Percentiles rank a stretch among this genome's conserved stretches.
Conservation (phyloP, 1,140 invertebrate genomes). For the Drosophila repletoides region DNA sequence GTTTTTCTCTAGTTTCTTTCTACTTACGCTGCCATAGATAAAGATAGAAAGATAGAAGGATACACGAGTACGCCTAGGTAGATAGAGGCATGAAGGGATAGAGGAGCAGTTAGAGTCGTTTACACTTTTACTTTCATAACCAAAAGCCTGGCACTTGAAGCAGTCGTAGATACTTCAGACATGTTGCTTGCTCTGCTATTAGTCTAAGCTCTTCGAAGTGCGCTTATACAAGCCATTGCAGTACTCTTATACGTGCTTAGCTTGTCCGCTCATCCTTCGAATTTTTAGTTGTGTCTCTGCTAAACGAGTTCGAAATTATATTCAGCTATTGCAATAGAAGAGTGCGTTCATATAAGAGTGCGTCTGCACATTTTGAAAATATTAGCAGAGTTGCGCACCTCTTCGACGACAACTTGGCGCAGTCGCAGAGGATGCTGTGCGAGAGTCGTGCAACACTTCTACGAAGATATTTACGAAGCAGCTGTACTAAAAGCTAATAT, state of each 20-base stretch:
- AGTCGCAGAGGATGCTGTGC: conserved; percentile 49
- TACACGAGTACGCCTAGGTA: no score
- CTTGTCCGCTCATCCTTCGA: not conserved
- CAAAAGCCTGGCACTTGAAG: conserved; percentile 55
- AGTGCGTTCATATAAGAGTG: conserved; percentile 45
- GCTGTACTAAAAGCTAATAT: conserved; percentile 56
- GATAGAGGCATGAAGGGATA: not conserved
- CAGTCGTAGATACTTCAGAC: conserved; percentile 17
- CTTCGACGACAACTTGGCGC: conserved; percentile 28
- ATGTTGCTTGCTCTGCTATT: conserved; percentile 27
- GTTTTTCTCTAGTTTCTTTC: conserved; percentile 52
- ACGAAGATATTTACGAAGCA: conserved; percentile 36
- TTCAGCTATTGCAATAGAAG: conserved; percentile 54
- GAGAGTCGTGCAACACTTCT: conserved; percentile 18
- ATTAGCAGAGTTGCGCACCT: conserved; percentile 45
- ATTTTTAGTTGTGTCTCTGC: conserved; percentile 4
- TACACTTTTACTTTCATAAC: conserved; percentile 72
- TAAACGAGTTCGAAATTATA: conserved; percentile 37
- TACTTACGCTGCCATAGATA: not conserved
- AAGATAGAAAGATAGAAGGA: not conserved
- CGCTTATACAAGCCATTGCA: not conserved
- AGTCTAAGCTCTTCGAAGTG: not conserved
- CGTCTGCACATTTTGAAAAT: conserved; percentile 43
- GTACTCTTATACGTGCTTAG: not conserved
- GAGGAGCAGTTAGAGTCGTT: not conserved